Base-by-base conservation (phyloP, 1,140 invertebrate species). In the Arion vulgaris region DNA sequence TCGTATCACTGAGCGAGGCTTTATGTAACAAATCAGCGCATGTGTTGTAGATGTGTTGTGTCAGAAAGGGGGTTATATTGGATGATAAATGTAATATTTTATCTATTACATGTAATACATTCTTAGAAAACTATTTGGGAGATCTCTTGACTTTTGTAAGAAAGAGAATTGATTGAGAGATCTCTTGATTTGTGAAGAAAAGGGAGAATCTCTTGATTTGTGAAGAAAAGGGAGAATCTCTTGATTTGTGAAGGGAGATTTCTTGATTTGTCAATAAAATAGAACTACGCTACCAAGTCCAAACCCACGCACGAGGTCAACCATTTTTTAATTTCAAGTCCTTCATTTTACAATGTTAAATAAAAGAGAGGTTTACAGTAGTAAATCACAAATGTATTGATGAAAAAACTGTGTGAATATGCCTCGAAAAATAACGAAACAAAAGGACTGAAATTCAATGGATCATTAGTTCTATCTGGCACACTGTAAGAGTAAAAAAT, bases 341-440 rank as follows among this genome's bases (percentile, higher is more conserved):
- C 62, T 32, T 66, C 53, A 57, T 57, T n/a, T 57, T 57, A 23
- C 17, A 57, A 57, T 23, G 26, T 57, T 57, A 4, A 57, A 57
- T 15, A 2, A 19, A 57, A 57, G 15, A 57, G 23, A 23, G 2
- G 53, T 57, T 4, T 11, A 57, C 53, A 5, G 19, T 45, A 45
- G 41, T 45, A 57, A 57, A 23, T 57, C 53, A 2, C 53, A 57
- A 4, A 2, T 9, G 26, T 23, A 57, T 57, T 19, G 23, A 2
- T 57, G 26, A 11, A 57, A 57, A 57, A 57, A 57, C 15, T 15
- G 2, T 57, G 19, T 57, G n/a, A n/a, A 19, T 23, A 23, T 57
- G 53, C 26, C 53, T 57, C 53, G 53, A 57, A 57, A 57, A 57
- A 57, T n/a, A 57, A 57, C 53, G 53, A 57, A 57, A 57, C 53